phyloP scores from a whole-genome alignment of 2,113 vertebrate species.

The Crocuta crocuta region DNA sequence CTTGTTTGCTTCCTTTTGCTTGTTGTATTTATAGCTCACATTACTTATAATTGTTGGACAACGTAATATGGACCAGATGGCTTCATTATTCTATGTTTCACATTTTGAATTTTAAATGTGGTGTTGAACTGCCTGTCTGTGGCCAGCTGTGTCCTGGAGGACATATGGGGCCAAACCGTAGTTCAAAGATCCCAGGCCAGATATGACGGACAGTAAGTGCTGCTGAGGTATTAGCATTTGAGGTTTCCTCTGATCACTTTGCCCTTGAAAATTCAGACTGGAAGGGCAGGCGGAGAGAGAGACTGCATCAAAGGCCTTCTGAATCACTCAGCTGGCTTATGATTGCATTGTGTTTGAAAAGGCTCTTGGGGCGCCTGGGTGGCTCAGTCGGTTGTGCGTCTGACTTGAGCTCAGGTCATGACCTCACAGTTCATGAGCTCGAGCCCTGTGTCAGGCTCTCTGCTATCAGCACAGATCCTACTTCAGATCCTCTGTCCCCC shows the following conservation, averaged over 20 bases:
- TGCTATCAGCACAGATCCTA: too few species aligned
- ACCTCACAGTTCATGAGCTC: too few species aligned
- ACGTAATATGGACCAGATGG: conserved; percentile 81
- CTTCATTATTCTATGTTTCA: conserved; percentile 75
- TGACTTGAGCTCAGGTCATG: too few species aligned
- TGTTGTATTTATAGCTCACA: conserved; percentile 81
- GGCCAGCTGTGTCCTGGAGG: conserved; percentile 74
- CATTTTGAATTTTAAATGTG: conserved; percentile 77
- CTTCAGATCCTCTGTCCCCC: too few species aligned
- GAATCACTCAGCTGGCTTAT: not conserved
- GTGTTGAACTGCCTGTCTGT: conserved; percentile 52
- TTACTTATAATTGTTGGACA: conserved; percentile 80
- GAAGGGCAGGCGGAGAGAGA: not conserved
- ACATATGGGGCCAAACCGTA: not conserved
- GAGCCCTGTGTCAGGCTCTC: too few species aligned
- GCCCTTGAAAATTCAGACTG: conserved; percentile 1
- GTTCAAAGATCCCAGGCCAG: conserved; percentile 45
- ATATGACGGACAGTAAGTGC: not conserved
- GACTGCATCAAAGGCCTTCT: not conserved
- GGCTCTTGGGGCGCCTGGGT: not conserved
- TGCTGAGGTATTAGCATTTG: not conserved
- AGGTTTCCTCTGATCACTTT: not conserved
- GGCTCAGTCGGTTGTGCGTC: too few species aligned
- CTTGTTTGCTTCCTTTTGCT: conserved; percentile 77
- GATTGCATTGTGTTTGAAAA: not conserved